Conservation (phyloP, 2,888 invertebrate species). For the Camponotus fellah region DNA sequence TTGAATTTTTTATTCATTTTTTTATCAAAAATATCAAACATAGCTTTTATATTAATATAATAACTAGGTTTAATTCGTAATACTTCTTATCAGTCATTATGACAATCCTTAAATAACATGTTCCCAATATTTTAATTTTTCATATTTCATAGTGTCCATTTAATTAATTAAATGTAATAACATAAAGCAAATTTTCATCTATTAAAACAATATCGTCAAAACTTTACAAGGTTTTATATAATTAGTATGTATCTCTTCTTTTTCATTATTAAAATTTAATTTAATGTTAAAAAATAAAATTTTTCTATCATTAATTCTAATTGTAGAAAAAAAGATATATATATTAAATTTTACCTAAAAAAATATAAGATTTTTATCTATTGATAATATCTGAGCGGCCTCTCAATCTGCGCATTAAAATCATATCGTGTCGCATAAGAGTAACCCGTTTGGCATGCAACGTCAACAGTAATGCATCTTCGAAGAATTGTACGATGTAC, state of each 20-base stretch:
- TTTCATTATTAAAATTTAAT: not conserved
- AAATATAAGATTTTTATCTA: conserved; percentile 64
- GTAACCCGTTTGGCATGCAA: conserved; percentile 86
- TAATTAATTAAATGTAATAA: not conserved
- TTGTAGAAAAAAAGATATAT: not conserved
- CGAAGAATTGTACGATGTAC: conserved; percentile 86
- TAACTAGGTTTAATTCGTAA: not conserved
- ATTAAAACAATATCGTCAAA: not conserved
- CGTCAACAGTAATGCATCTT: conserved; percentile 86
- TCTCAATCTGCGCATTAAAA: conserved; percentile 85
- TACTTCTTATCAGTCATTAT: not conserved
- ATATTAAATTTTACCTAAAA: not conserved
- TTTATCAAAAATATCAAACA: conserved; percentile 11
- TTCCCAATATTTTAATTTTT: not conserved
- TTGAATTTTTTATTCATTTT: not conserved
- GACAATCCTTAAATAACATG: not conserved
- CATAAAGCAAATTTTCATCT: not conserved
- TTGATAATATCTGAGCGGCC: conserved; percentile 84
- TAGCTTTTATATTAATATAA: not conserved
- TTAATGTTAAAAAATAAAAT: not conserved
- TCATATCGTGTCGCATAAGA: conserved; percentile 86
- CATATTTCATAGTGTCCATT: not conserved
- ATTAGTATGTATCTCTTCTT: not conserved
- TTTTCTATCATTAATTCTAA: not conserved
- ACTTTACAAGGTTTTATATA: not conserved